A percentile compares a stretch with the other conserved stretches of the same genome.
These are phyloP conservation scores for Leptinotarsa lineolata DNA, from an alignment of 1,140 invertebrate genomes.

Conservation along the genomic window DNA sequence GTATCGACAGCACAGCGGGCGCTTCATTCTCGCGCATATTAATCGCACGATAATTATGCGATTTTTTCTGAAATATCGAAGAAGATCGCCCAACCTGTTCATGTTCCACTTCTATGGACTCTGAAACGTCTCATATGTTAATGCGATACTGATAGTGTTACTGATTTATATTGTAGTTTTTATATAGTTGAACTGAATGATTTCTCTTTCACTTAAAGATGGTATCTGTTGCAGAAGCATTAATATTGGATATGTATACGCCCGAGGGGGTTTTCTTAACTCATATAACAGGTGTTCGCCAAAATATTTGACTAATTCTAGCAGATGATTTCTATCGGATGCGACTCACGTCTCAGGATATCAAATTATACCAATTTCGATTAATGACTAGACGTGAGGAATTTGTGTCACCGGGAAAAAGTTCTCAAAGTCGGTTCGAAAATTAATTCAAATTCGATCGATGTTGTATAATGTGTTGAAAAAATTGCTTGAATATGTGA, in stretches of 20 bases:
- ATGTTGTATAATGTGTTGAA: too few species aligned
- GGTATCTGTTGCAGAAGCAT: background rate
- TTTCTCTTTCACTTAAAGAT: conserved; percentile 17
- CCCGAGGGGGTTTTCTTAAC: background rate
- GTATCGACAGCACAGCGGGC: conserved; percentile 50
- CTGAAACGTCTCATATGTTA: conserved; percentile 32
- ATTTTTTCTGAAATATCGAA: conserved; percentile 39
- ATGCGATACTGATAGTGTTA: conserved; percentile 33
- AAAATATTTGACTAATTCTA: background rate
- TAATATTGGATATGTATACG: background rate
- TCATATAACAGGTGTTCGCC: background rate
- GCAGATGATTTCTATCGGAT: too few species aligned
- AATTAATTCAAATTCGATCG: too few species aligned
- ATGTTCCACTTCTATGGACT: conserved; percentile 32
- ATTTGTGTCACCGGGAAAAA: too few species aligned
- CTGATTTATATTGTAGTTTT: conserved; percentile 36
- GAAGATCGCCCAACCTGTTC: conserved; percentile 34
- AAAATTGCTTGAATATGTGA: too few species aligned
- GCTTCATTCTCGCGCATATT: conserved; percentile 51
- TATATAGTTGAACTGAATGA: conserved; percentile 8
- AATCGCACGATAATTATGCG: conserved; percentile 49
- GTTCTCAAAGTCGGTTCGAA: too few species aligned
- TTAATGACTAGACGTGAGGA: too few species aligned
- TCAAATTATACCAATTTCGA: too few species aligned
- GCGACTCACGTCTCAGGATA: too few species aligned